Base-by-base conservation (phyloP, 2,113 vertebrate genomes). In the Phoxinus phoxinus region DNA sequence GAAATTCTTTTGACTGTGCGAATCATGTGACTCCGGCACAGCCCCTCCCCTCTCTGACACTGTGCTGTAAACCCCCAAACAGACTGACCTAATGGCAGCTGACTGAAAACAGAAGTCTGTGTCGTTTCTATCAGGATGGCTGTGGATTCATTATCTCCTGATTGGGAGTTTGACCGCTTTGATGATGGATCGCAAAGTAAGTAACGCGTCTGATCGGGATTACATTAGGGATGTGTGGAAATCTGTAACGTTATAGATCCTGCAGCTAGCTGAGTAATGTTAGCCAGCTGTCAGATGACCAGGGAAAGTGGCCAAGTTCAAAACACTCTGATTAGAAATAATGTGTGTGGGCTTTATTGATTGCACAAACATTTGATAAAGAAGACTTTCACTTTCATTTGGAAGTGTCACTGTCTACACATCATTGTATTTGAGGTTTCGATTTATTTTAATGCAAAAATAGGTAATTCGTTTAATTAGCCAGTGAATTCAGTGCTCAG, bases 151-250 rank as follows among this genome's bases (percentile, higher is more conserved):
- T 93, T 97, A 6, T 96, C 97, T 6, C 96, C 96, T 13, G 97
- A 98, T 87, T 99, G 98, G 98, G 96, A 99, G 86, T 98, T 99
- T 92, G 98, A 98, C 90, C 97, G 97, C 84, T 96, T 98, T 83
- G 98, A 99, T 84, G 97, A 99, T 89, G 97, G 98, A 79, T 99
- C 98, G n/a, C 97, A 97, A 89, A 99, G 97, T 98, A 94, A 97
- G 96, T 84, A 15, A 8, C 25, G 2, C 17, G 3, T 27, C 10
- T 13, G 2, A 0, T 2, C 2, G 56, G 71, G 67, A 13, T 84
- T 41, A 1, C 25, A 75, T 27, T 69, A 35, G 30, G 35, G 25
- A 46, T 11, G 48, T 12, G 44, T 69, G 15, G 0, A 3, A n/a
- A 30, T 3, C 41, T 51, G 44, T 27, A 5, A 69, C 23, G 23